These are phyloP conservation scores for Chymomyza caudatula DNA, from an alignment of 2,888 invertebrate species.

Conservation along the genomic window DNA sequence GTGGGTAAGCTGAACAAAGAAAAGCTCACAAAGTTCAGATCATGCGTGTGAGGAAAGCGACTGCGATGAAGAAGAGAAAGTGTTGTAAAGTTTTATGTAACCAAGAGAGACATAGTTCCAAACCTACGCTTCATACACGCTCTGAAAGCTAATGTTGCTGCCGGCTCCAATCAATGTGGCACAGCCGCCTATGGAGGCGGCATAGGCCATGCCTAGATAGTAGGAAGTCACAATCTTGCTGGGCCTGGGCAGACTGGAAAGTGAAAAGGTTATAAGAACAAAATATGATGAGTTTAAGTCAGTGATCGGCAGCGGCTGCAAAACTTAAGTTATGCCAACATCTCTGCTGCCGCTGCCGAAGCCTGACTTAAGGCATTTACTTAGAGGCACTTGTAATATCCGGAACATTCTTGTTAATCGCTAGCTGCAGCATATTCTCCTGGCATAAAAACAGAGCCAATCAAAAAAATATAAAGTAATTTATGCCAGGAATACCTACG, in stretches of 20 bases:
- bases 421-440: conserved; percentile 20
- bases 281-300: background rate
- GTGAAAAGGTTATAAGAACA: background rate
- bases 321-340: no score
- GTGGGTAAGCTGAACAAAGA: conserved; percentile 31
- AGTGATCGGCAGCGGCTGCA: no score
- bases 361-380: background rate
- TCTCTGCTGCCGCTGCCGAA: no score
- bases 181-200: conserved; percentile 85
- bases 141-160: conserved; percentile 88
- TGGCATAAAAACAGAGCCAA: no score
- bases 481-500: conserved; percentile 76
- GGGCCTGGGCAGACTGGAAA: conserved; percentile 75
- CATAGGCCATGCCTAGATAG: conserved; percentile 86
- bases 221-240: conserved; percentile 85
- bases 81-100: background rate
- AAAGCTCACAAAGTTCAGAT: conserved; percentile 35
- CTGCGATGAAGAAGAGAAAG: conserved; percentile 48
- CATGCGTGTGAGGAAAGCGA: conserved; percentile 35
- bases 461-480: background rate
- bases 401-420: conserved; percentile 10
- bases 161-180: conserved; percentile 86
- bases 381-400: background rate
- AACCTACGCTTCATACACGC: conserved; percentile 81
- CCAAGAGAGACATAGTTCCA: no score